Conservation (phyloP, 1,140 invertebrate species). For the Pseudachorutes palmiensis region DNA sequence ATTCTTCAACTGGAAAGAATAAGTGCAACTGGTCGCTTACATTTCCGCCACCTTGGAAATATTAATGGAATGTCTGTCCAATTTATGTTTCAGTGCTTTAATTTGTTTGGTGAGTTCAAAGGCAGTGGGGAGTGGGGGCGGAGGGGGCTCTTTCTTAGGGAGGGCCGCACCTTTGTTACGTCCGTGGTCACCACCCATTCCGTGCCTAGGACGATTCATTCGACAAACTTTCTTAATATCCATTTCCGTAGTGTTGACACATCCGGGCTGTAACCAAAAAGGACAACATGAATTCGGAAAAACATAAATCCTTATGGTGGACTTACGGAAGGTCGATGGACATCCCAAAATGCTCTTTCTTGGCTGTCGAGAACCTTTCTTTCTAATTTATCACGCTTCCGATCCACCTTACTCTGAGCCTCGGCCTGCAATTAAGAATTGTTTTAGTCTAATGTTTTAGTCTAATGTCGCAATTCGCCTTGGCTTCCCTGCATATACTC, state of each 20-base stretch:
- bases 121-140: slow-evolving; percentile 41
- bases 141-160: slow-evolving; percentile 31
- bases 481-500: too few relatives aligned
- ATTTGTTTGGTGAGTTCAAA: slow-evolving; percentile 56
- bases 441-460: slow-evolving; percentile 2
- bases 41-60: slow-evolving; percentile 94
- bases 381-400: slow-evolving; percentile 96
- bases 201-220: slow-evolving; percentile 54
- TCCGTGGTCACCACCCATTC: slow-evolving; percentile 22
- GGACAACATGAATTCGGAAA: too few relatives aligned
- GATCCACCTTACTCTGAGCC: slow-evolving; percentile 85
- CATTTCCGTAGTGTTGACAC: slow-evolving; percentile 96
- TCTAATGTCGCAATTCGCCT: neutral
- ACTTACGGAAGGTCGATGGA: slow-evolving; percentile 88
- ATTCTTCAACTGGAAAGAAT: neutral
- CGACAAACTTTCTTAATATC: slow-evolving; percentile 95
- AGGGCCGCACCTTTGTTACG: slow-evolving; percentile 15
- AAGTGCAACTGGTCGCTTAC: slow-evolving; percentile 52
- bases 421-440: slow-evolving; percentile 48
- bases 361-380: slow-evolving; percentile 97
- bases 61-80: slow-evolving; percentile 86
- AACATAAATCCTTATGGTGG: too few relatives aligned
- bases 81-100: slow-evolving; percentile 58
- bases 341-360: slow-evolving; percentile 98
- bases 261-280: slow-evolving; percentile 70